Evolutionary conservation across 2,113 vertebrate genomes (phyloP), one percentile per base, ranked within the genome.

Genomic region (Epinephelus fuscoguttatus): DNA sequence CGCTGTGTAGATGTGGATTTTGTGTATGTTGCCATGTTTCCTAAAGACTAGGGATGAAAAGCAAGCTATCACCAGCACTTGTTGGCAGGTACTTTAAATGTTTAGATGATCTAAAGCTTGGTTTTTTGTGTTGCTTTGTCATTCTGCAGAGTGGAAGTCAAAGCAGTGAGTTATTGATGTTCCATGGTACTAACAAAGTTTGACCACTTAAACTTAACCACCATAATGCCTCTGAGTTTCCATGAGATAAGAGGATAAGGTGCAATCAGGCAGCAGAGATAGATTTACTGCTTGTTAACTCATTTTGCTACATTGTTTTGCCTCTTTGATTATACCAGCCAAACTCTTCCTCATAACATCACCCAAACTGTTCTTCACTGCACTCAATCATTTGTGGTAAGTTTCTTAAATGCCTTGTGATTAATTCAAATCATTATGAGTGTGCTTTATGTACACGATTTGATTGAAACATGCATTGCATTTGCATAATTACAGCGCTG

Each of bases 361-460:
- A 81, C 70, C 80, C 37, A 55, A 86, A 88, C 85, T 66, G 73
- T 87, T 91, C 84, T 82, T 80, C 84, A 50, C 66, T 68, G 78
- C 86, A 84, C 89, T 93, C 90, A 89, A 80, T 91, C 78, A 92
- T 86, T 92, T 87, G 82, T 85, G 81, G 57, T 86, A 90, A 87
- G 86, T 89, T 93, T 88, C 81, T 87, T 91, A 53, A 91, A 93
- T 87, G 89, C 84, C 85, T 87, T 88, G 80, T 92, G 92, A 92
- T 93, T 92, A 90, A 94, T 93, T 91, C 81, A 75, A 88, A 89
- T 92, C 88, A 93, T 92, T 85, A 86, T n/a, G 79, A 93, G 90
- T 88, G 85, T 69, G 80, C 80, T 88, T 92, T 88, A 89, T 87
- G 84, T 90, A 90, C 89, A 91, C 63, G 53, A 85, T 91, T 93